phyloP scores from a whole-genome alignment of 2,797 vertebrate genomes.

The Morus bassanus region DNA sequence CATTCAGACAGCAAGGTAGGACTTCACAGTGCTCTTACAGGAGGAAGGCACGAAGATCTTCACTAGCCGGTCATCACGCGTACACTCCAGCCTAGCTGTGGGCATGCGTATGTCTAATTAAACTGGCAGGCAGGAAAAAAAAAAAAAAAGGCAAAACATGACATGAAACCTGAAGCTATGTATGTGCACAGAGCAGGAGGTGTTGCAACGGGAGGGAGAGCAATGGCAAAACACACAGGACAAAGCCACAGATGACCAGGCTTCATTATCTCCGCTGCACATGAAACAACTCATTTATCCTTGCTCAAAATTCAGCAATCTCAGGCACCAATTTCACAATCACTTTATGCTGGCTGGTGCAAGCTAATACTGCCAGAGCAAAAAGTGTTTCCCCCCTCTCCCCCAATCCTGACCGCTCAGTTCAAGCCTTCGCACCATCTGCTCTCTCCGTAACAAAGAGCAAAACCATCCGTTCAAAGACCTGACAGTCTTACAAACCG shows the following conservation, averaged over 20 bases:
- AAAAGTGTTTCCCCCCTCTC: not conserved
- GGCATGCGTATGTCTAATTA: not conserved
- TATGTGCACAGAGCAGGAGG: not conserved
- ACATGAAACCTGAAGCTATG: not conserved
- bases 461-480: not conserved
- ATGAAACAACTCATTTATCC: not conserved
- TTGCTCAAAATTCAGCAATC: slow-evolving; percentile 24
- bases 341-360: not conserved
- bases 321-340: slow-evolving; percentile 2
- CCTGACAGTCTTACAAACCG: not conserved
- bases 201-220: not conserved
- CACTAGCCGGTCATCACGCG: not conserved
- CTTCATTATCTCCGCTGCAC: not conserved
- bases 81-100: not conserved
- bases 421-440: slow-evolving; percentile 16
- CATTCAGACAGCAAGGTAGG: not conserved
- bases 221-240: not conserved
- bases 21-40: not conserved
- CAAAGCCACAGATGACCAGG: not conserved
- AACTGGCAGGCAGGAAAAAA: not conserved
- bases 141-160: not conserved
- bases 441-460: slow-evolving; percentile 16
- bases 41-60: not conserved
- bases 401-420: not conserved
- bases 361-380: not conserved